Percentiles rank a stretch among this genome's conserved stretches.
Evolutionary conservation across 2,888 invertebrate species (phyloP).

Genomic region (Archips crataeganus): DNA sequence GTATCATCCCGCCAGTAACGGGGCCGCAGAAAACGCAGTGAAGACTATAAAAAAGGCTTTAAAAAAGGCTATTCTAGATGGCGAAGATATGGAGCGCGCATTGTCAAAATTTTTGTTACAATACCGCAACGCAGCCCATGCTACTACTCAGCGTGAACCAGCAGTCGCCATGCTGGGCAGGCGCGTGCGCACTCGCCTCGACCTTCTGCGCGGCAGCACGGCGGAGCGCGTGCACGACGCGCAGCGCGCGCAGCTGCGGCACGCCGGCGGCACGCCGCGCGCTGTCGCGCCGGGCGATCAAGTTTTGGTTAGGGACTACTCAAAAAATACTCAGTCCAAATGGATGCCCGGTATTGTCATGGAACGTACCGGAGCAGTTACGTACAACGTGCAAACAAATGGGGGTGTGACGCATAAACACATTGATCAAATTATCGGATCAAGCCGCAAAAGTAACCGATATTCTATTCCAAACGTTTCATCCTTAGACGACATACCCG

Average conservation of each 20-base stretch:
- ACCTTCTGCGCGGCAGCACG: slow-evolving; percentile 10
- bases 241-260: slow-evolving; percentile 18
- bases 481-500: too few species aligned
- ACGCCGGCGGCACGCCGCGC: slow-evolving; percentile 12
- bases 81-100: neutral
- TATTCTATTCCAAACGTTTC: neutral
- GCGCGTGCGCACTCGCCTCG: slow-evolving; percentile 15
- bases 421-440: slow-evolving; percentile 1
- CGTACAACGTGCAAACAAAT: neutral
- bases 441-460: neutral
- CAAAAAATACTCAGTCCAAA: neutral
- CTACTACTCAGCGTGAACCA: neutral
- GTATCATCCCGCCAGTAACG: slow-evolving; percentile 14
- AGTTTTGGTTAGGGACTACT: slow-evolving; percentile 8
- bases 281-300: neutral
- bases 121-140: slow-evolving; percentile 13
- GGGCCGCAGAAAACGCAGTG: slow-evolving; percentile 8
- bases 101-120: slow-evolving; percentile 12
- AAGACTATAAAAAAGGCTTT: neutral
- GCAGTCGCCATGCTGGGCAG: slow-evolving; percentile 24
- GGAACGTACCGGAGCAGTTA: slow-evolving; percentile 14
- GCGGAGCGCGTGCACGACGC: neutral
- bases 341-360: slow-evolving; percentile 8
- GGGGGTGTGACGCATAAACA: neutral
- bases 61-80: slow-evolving; percentile 13